These are phyloP conservation scores for Tupaia tana DNA, from an alignment of 2,113 vertebrate species.

Conservation along the genomic window DNA sequence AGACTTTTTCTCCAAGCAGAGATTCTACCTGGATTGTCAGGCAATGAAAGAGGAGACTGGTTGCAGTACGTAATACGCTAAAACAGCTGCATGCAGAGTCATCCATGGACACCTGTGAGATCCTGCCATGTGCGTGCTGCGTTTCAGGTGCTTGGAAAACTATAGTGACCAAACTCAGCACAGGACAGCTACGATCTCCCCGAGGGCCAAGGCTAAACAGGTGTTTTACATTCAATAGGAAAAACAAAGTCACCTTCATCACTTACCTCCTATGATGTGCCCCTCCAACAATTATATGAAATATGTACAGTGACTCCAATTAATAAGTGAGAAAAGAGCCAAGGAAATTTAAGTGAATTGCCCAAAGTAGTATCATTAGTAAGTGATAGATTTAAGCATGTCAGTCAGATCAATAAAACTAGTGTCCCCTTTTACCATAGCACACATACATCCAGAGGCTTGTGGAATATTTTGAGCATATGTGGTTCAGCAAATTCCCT, in stretches of 20 bases:
- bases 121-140: not conserved
- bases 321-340: not conserved
- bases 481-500: not conserved
- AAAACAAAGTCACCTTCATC: not conserved
- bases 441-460: not conserved
- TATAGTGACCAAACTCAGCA: not conserved
- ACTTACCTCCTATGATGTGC: not conserved
- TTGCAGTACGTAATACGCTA: not conserved
- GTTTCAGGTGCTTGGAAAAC: not conserved
- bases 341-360: not conserved
- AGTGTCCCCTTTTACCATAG: not conserved
- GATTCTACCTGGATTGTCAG: not conserved
- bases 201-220: not conserved
- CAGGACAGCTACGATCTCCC: not conserved
- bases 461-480: not conserved
- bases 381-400: not conserved
- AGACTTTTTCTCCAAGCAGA: not conserved
- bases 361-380: not conserved
- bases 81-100: not conserved
- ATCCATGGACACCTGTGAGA: not conserved
- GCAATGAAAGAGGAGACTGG: not conserved
- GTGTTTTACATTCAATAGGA: not conserved
- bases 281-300: not conserved
- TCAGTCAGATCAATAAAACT: not conserved
- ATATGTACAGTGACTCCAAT: not conserved